These are phyloP conservation scores for Argopecten irradians DNA, from an alignment of 1,140 invertebrate species.

Conservation along the genomic window DNA sequence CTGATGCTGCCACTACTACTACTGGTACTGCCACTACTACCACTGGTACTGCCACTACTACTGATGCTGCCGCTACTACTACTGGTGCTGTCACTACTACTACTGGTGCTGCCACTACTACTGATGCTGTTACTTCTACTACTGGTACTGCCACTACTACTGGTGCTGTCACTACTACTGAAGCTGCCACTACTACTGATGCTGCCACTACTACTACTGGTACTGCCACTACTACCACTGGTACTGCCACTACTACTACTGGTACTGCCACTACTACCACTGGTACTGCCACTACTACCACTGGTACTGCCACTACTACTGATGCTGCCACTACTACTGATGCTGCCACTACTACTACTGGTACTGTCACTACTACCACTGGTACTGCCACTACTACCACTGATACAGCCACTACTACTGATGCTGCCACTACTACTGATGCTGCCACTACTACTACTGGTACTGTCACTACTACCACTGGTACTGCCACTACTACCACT, in stretches of 20 bases:
- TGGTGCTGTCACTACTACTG: constrained; percentile 9
- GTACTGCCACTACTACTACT: constrained; percentile 26
- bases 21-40: not conserved
- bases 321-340: constrained; percentile 23
- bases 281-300: constrained; percentile 30
- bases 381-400: constrained; percentile 29
- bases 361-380: constrained; percentile 34
- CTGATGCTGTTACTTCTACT: not conserved
- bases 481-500: constrained; percentile 37
- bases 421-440: constrained; percentile 27
- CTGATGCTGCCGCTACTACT: constrained; percentile 3
- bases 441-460: constrained; percentile 36
- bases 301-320: constrained; percentile 38
- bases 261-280: constrained; percentile 26
- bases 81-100: constrained; percentile 1
- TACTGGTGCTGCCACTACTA: not conserved
- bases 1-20: not conserved
- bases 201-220: constrained; percentile 38
- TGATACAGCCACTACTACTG: constrained; percentile 38
- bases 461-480: constrained; percentile 30
- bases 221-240: constrained; percentile 40
- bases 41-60: constrained; percentile 12
- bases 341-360: constrained; percentile 34
- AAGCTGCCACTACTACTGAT: constrained; percentile 41
- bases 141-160: constrained; percentile 27